A percentile compares a stretch with the other conserved stretches of the same genome.
These are phyloP conservation scores for Abramis brama DNA, from an alignment of 2,113 vertebrate genomes.

Conservation along the genomic window DNA sequence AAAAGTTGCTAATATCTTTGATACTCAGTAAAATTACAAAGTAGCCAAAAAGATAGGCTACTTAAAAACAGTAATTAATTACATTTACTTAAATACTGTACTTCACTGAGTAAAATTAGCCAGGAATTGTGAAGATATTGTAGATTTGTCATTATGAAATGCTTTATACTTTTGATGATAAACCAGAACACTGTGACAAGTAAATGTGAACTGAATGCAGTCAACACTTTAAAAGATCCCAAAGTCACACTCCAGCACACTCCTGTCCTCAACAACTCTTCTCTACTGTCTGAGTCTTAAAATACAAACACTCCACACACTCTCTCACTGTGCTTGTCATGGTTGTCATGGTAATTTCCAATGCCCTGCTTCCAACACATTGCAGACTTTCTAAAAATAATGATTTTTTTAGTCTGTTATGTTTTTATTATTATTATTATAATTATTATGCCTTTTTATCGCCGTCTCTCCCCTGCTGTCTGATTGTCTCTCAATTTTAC, in stretches of 20 bases:
- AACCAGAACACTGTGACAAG: neutral
- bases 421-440: slow-evolving; percentile 36
- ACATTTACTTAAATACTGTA: too few species aligned
- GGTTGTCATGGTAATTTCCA: slow-evolving; percentile 76
- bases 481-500: neutral
- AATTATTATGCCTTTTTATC: slow-evolving; percentile 58
- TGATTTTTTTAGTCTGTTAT: slow-evolving; percentile 39
- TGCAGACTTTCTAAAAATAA: slow-evolving; percentile 81
- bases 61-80: too few species aligned
- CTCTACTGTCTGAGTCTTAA: slow-evolving; percentile 47
- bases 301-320: slow-evolving; percentile 58
- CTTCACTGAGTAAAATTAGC: neutral
- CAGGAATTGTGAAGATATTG: neutral
- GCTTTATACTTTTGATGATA: neutral
- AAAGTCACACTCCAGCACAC: neutral
- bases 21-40: too few species aligned
- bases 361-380: slow-evolving; percentile 70
- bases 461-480: slow-evolving; percentile 6
- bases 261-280: slow-evolving; percentile 14
- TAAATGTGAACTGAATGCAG: neutral
- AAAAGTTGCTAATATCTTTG: too few species aligned
- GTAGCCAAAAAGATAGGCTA: too few species aligned
- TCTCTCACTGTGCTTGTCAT: slow-evolving; percentile 58
- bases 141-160: neutral
- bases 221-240: neutral